A percentile compares a stretch with the other conserved stretches of the same genome.
Evolutionary conservation across 2,113 vertebrate genomes (phyloP).

Genomic region (Ceyx melanurus): DNA sequence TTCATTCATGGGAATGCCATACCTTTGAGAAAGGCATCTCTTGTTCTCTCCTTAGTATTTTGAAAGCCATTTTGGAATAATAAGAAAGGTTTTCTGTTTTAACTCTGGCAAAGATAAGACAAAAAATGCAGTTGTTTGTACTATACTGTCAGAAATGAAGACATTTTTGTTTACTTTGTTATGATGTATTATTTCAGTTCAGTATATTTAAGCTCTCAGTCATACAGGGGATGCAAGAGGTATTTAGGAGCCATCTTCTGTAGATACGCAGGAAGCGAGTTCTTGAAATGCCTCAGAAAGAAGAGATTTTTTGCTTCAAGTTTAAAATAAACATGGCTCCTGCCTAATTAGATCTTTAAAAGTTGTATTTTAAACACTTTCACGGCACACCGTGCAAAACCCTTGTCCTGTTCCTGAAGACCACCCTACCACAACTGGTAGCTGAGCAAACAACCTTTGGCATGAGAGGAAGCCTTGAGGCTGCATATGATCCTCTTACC

Average conservation of each 20-base stretch:
- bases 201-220: neutral
- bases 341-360: constrained; percentile 23
- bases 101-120: neutral
- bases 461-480: neutral
- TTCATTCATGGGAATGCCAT: neutral
- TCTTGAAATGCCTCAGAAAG: constrained; percentile 48
- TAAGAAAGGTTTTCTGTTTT: neutral
- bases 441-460: neutral
- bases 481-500: accelerated
- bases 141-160: neutral
- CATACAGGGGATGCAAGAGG: neutral
- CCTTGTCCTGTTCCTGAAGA: neutral
- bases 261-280: constrained; percentile 38
- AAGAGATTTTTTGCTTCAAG: neutral
- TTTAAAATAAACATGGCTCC: constrained; percentile 44
- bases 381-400: neutral
- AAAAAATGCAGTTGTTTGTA: neutral
- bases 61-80: neutral
- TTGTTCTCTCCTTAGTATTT: neutral
- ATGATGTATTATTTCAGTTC: neutral
- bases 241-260: constrained; percentile 40
- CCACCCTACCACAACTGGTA: neutral
- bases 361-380: neutral
- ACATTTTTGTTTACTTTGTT: neutral
- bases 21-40: neutral